Evolutionary conservation across 2,797 vertebrate species (phyloP).

Genomic region (Buceros bicornis): DNA sequence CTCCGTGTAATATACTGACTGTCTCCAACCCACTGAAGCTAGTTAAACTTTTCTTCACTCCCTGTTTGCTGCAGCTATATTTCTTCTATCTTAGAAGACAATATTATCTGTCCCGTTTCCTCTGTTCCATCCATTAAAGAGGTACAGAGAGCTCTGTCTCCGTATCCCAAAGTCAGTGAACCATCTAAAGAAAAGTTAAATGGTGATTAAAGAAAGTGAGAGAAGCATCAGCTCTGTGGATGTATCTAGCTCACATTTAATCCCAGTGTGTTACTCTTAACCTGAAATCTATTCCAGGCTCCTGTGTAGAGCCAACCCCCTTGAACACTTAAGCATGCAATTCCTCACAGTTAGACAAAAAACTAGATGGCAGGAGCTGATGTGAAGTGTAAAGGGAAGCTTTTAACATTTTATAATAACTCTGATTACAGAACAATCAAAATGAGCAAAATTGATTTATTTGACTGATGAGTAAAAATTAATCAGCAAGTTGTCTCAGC

Average conservation of each 20-base stretch:
- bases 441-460: neutral
- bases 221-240: neutral
- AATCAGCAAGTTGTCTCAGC: neutral
- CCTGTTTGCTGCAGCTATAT: neutral
- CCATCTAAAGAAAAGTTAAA: neutral
- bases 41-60: neutral
- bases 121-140: neutral
- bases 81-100: neutral
- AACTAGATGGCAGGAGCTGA: neutral
- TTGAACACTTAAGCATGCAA: neutral
- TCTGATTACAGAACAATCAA: neutral
- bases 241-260: neutral
- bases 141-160: neutral
- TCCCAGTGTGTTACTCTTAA: neutral
- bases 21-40: neutral
- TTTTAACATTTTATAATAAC: neutral
- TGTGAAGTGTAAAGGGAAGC: neutral
- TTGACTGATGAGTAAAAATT: neutral
- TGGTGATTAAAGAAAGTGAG: neutral
- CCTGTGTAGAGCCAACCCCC: neutral
- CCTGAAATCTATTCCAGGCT: neutral
- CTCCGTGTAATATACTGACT: neutral
- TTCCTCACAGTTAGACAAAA: neutral
- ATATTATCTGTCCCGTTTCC: accelerated
- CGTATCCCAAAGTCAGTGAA: neutral